A percentile compares a stretch with the other conserved stretches of the same genome.
These are phyloP conservation scores for Psittacula derbiana DNA, from an alignment of 2,797 vertebrate species.

Conservation along the genomic window DNA sequence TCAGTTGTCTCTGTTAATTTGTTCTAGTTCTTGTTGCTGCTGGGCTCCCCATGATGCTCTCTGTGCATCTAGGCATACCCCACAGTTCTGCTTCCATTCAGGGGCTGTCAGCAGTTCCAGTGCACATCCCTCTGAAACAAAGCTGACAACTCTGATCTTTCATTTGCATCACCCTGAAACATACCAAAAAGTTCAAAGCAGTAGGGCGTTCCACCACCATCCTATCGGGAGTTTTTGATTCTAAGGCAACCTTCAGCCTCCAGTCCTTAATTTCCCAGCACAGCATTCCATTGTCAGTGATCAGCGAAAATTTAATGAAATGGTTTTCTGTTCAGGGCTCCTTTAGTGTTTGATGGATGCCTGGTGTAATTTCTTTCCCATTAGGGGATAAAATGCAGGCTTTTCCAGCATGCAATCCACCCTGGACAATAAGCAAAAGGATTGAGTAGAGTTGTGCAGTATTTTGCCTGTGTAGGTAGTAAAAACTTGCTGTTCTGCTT, in stretches of 20 bases:
- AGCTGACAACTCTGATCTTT: background rate
- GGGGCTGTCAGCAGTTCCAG: background rate
- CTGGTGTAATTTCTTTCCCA: background rate
- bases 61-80: background rate
- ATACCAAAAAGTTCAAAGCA: background rate
- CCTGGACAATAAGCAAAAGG: background rate
- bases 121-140: background rate
- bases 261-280: background rate
- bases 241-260: background rate
- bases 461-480: background rate
- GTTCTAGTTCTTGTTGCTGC: background rate
- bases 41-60: background rate
- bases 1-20: background rate
- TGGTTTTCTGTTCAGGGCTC: background rate
- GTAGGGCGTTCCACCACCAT: background rate
- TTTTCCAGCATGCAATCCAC: background rate
- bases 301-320: background rate
- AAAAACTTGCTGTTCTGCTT: slow-evolving; percentile 41
- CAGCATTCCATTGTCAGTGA: background rate
- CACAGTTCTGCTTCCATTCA: background rate
- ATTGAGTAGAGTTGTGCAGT: background rate
- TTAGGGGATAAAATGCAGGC: background rate
- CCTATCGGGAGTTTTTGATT: background rate
- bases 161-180: background rate
- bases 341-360: background rate